Percentiles rank a stretch among this genome's conserved stretches.
Conservation (phyloP, 2,888 invertebrate genomes). For the Blera fallax region DNA sequence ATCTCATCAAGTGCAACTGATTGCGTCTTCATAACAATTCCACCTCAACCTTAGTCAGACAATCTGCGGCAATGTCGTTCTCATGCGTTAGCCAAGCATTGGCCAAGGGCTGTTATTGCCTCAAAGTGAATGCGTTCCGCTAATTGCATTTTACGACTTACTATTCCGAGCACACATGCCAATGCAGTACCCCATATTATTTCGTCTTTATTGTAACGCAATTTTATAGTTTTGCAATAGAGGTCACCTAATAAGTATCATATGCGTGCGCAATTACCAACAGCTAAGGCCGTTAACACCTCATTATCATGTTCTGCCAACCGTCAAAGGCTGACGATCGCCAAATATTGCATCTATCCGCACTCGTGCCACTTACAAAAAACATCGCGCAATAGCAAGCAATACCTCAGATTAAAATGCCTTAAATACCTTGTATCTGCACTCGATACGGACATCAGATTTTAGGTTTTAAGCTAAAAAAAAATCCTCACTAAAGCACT, state of each 20-base stretch:
- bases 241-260: constrained; percentile 22
- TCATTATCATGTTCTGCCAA: constrained; percentile 45
- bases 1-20: no score
- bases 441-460: constrained; percentile 1
- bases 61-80: background rate
- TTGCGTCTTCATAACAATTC: no score
- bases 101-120: background rate
- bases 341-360: constrained; percentile 38
- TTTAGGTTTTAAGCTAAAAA: background rate
- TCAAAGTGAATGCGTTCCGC: background rate
- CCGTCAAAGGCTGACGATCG: constrained; percentile 2
- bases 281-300: constrained; percentile 8
- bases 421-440: background rate
- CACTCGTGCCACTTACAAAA: background rate
- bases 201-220: background rate
- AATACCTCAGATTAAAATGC: background rate
- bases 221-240: constrained; percentile 9
- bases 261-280: constrained; percentile 12
- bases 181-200: background rate
- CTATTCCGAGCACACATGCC: background rate
- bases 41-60: no score
- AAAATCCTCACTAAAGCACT: no score
- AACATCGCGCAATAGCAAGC: background rate
- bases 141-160: background rate
- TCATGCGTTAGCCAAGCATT: background rate